A percentile compares a stretch with the other conserved stretches of the same genome.
These are phyloP conservation scores for Drosophila nigrodunni DNA, from an alignment of 1,140 invertebrate genomes.

Conservation along the genomic window DNA sequence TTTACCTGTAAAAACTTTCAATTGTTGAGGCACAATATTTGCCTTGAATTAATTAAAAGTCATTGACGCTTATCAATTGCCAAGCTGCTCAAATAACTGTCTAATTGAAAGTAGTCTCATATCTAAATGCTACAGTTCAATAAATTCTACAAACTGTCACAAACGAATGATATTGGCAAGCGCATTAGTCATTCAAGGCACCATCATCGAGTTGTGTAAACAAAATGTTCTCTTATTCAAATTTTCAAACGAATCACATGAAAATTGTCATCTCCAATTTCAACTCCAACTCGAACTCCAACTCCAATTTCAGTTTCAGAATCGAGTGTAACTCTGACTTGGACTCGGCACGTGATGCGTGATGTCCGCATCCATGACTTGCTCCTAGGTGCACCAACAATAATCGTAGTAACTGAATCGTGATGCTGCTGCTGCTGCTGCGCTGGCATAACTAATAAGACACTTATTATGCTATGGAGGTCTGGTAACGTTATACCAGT, in stretches of 20 bases:
- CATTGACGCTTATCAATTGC: conserved; percentile 67
- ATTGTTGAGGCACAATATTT: conserved; percentile 68
- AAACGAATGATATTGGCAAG: background rate
- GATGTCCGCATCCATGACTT: background rate
- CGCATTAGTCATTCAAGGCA: conserved; percentile 47
- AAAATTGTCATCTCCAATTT: conserved; percentile 49
- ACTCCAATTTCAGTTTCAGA: background rate
- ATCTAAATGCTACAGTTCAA: conserved; percentile 1
- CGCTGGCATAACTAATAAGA: conserved; percentile 79
- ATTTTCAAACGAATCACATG: conserved; percentile 38
- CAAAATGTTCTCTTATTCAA: conserved; percentile 41
- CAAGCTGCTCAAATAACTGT: conserved; percentile 14
- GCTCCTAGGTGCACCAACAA: conserved; percentile 42
- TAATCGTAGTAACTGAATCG: conserved; percentile 38
- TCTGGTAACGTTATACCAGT: conserved; percentile 82
- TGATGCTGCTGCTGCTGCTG: conserved; percentile 23
- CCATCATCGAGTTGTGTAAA: conserved; percentile 37
- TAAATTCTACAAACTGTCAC: conserved; percentile 3
- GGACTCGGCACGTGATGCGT: conserved; percentile 44
- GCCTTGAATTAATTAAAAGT: conserved; percentile 78
- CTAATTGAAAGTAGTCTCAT: conserved; percentile 26
- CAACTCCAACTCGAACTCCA: background rate
- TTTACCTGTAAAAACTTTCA: conserved; percentile 29
- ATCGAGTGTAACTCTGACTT: too few relatives aligned
- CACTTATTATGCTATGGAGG: conserved; percentile 79